Evolutionary conservation across 64 coral and sea anemone genomes (phyloP), one percentile per base, ranked within the genome.

Genomic region (Porites lutea): DNA sequence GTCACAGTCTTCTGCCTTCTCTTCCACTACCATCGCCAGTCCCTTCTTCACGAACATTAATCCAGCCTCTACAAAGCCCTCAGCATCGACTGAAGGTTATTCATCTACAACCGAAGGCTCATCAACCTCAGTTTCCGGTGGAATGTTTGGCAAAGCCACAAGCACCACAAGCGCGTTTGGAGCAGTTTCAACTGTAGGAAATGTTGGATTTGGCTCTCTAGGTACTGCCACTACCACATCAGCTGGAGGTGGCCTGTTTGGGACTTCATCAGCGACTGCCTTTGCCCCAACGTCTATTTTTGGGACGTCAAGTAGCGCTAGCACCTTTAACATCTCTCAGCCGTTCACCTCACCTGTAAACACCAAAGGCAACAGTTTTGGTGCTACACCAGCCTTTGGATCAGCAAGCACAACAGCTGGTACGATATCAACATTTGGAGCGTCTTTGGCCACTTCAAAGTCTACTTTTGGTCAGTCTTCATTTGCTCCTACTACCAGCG

Each of bases 381-480:
- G 82, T 78, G 44, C 78, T 44, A 48, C 72, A 9, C 15, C 48
- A 67, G 59, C 27, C 13, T 72, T 75, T 59, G 67, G 67, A 15
- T 88, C 19, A 16, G 18, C 51, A 9, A 74, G 5, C 67, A 48
- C 69, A 59, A 58, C 85, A 44, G n/a, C 69, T 13, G 51, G 51
- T 13, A 59, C 52, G 18, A 52, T n/a, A 15, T 18, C 69, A 52
- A 21, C 45, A n/a, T 88, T 88, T 74, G 85, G 85, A 48, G 21
- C 68, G 60, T 13, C 78, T 82, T 7, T 14, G 12, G 48, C 76
- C 13, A 83, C 81, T 8, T 65, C 81, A 65, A 61, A 72, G 27
- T 55, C 87, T 43, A 52, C 71, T 12, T 77, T 77, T 82, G 89
- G 89, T 23, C 83, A 90, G 52, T 11, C 90, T 57, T 46, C 79